These are phyloP conservation scores for Ctenoplectra terminalis DNA, from an alignment of 1,140 invertebrate genomes.

Conservation along the genomic window DNA sequence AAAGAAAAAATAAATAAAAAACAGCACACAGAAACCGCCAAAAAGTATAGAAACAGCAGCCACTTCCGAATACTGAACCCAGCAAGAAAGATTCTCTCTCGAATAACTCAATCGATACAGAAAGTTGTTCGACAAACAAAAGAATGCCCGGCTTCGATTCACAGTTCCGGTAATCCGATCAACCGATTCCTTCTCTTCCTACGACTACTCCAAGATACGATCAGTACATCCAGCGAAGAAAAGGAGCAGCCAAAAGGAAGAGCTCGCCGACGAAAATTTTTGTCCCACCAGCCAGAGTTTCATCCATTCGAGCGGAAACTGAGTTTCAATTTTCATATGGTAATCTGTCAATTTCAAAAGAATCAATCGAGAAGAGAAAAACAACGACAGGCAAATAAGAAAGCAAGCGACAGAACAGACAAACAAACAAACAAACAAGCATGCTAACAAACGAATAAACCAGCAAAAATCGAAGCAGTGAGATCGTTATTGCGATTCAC, in stretches of 20 bases:
- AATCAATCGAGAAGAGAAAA: not conserved
- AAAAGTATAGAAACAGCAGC: not conserved
- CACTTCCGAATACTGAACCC: not conserved
- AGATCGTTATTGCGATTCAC: constrained; percentile 14
- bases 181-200: not conserved
- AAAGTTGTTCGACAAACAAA: constrained; percentile 10
- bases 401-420: not conserved
- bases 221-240: not conserved
- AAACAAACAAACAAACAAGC: not conserved
- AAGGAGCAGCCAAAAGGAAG: not conserved
- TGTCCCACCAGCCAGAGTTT: not conserved
- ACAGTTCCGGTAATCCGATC: constrained; percentile 15
- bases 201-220: not conserved
- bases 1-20: too few species aligned
- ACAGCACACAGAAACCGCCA: not conserved
- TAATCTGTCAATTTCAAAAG: constrained; percentile 17
- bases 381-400: not conserved
- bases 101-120: constrained; percentile 12
- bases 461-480: constrained; percentile 9
- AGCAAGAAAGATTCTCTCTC: not conserved
- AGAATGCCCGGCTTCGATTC: not conserved
- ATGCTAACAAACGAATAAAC: not conserved
- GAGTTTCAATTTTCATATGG: not conserved
- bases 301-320: not conserved
- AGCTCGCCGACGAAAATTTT: not conserved